Base-by-base conservation (phyloP, 2,113 vertebrate genomes). In the Mirza zaza region DNA sequence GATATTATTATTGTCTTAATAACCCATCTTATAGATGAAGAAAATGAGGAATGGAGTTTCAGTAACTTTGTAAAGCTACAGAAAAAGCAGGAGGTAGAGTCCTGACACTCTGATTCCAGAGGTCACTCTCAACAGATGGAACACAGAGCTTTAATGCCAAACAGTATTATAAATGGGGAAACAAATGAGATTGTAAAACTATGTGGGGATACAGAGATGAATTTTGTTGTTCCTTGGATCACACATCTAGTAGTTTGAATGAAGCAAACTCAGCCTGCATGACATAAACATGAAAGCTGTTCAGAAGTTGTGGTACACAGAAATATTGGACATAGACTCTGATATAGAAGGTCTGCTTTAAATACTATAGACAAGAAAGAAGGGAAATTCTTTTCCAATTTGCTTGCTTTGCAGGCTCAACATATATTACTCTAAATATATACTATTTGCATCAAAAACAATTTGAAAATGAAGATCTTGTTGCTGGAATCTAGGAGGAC, bases 331-430 rank as follows among this genome's bases (percentile, higher is more conserved):
- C 77, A 79, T 48, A 20, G 36, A 71, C 48, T 80, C 63, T 86
- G 39, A 39, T 70, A 27, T n/a, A 50, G 70, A 70, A 42, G 12
- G 14, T 88, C 73, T 90, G 23, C 20, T 82, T 94, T 90, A 91
- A 86, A 70, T 94, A 73, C 21, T 61, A 1, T 17, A 81, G 32
- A 80, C 1, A 70, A 27, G 29, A 73, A 82, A 95, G 87, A 93
- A 77, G 29, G 50, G 27, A 79, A 79, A 82, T n/a, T 73, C 39
- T 83, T 92, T 76, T 75, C 42, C 63, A 75, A 65, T 70, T 45
- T 84, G 34, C 29, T 93, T 90, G 68, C 17, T 90, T 97, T 89
- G 34, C 83, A 25, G 15, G 29, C 45, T 90, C 39, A 90, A 84
- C 80, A 50, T 73, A 42, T 45, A 48, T 70, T 50, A 39, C 34